Evolutionary conservation across 2,113 vertebrate species (phyloP), one percentile per base, ranked within the genome.

Genomic region (Varanus salvator): DNA sequence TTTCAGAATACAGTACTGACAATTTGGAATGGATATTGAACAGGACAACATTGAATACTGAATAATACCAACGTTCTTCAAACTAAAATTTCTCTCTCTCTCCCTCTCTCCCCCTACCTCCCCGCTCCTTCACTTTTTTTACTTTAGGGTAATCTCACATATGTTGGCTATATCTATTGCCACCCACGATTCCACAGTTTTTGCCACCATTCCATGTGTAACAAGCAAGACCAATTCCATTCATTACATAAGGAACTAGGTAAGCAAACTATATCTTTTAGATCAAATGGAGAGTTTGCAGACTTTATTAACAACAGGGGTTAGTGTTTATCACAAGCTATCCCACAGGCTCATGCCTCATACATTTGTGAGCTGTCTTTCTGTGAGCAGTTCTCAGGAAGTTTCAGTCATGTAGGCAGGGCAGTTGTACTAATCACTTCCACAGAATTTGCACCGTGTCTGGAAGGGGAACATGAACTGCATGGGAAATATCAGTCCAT

Each of bases 11-110:
- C 44, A 44, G 3, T 77, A 48, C 44, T 77, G 8, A 27, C 27
- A 8, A 15, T 25, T 7, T 25, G 8, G 38, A 78, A 8, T 50
- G 44, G 76, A 9, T 78, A 17, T 75, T 75, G n/a, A 11, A n/a
- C 31, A 74, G 31, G 75, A 31, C 6, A 85, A 77, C 23, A 9
- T 31, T 29, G 31, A 87, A 84, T 52, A 21, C 83, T 89, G 88
- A 85, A 92, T 11, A 68, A 29, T 64, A 29, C 54, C 87, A 88
- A 44, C 29, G 66, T 92, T 92, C 23, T 7, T 89, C 11, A 90
- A 92, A 87, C 64, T 48, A 68, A 0, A 92, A n/a, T 38, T 21
- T 54, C 87, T 91, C 48, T 91, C 54, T 69, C 87, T 91, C 57
- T 90, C 64, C 48, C 23, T 34, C 57, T 34, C n/a, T 57, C 31